phyloP scores from a whole-genome alignment of 1,140 invertebrate species.

The Drosophila prosaltans region DNA sequence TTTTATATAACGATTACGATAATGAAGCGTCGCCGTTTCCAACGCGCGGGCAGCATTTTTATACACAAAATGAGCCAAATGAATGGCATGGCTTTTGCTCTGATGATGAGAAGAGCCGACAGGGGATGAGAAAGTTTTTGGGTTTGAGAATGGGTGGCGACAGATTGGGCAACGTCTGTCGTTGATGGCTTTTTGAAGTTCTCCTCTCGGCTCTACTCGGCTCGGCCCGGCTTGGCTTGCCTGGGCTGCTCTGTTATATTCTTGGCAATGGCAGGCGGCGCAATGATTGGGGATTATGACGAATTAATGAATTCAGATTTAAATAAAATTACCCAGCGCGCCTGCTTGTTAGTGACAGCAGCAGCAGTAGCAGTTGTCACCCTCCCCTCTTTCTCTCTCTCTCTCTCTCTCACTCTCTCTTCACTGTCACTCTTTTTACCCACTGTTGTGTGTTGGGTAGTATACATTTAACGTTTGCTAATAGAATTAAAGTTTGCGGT shows the following conservation, averaged over 20 bases:
- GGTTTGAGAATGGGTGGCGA: neutral
- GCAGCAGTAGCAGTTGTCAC: slow-evolving; percentile 18
- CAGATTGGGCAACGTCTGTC: slow-evolving; percentile 62
- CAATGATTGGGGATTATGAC: slow-evolving; percentile 82
- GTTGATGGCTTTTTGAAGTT: slow-evolving; percentile 82
- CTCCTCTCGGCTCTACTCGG: slow-evolving; percentile 33
- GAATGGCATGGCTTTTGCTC: slow-evolving; percentile 57
- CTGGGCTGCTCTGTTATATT: neutral
- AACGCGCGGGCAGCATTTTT: slow-evolving; percentile 75
- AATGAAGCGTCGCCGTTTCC: slow-evolving; percentile 76
- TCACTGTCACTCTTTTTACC: slow-evolving; percentile 1
- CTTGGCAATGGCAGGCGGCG: slow-evolving; percentile 45
- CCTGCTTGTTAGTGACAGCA: slow-evolving; percentile 71
- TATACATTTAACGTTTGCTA: slow-evolving; percentile 80
- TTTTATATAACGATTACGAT: slow-evolving; percentile 81
- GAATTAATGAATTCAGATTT: slow-evolving; percentile 83
- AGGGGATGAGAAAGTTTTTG: neutral
- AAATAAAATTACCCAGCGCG: slow-evolving; percentile 77
- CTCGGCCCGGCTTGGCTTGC: neutral
- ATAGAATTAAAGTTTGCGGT: slow-evolving; percentile 82
- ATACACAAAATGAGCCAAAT: slow-evolving; percentile 79
- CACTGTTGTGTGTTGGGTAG: slow-evolving; percentile 2
- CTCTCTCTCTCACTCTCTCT: neutral
- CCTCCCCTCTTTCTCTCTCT: slow-evolving; percentile 7
- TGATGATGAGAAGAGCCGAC: neutral